Evolutionary conservation across 2,888 invertebrate genomes (phyloP), one percentile per base, ranked within the genome.

Genomic region (Drosophila conformis): DNA sequence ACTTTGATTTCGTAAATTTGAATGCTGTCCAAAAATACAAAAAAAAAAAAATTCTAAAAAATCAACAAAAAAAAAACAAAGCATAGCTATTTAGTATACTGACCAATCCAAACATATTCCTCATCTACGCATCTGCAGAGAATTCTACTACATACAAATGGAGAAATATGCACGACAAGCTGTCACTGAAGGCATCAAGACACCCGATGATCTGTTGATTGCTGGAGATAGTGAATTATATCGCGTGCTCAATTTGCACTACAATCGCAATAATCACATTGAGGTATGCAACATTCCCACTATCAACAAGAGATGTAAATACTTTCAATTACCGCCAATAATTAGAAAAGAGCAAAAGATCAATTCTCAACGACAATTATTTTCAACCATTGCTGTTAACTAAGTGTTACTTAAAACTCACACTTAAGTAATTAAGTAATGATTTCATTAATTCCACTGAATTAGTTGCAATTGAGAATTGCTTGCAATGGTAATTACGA

Each of bases 101-200:
- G 85, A 85, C 85, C 85, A 76, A 71, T 73, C 67, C 83, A 85
- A 85, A 85, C 89, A 89, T 84, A 85, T 85, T 85, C 85, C 85
- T 89, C 85, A 89, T 85, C 85, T 85, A 85, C 85, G 85, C 79
- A 81, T 86, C 95, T 95, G 58, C 96, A 99, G 99, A 94, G 99
- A 99, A 95, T 99, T 99, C 95, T 99, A 98, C 95, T 99, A 99
- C 95, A 99, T 99, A 93, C 99, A 99, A 94, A 99, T 99, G 99
- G 99, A 99, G 95, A 99, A 99, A 94, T 99, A 99, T 94, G 99
- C 99, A 77, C 95, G 99, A 88, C 99, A 99, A 94, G 98, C 99
- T 57, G 96, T 99, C 91, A 98, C 98, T 88, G 99, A 99, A 94
- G 99, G 99, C 76, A 95, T 98, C 90, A 98, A 98, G 93, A 96